These are phyloP conservation scores for Epinephelus cyanopodus DNA, from an alignment of 2,113 vertebrate genomes.

Conservation along the genomic window DNA sequence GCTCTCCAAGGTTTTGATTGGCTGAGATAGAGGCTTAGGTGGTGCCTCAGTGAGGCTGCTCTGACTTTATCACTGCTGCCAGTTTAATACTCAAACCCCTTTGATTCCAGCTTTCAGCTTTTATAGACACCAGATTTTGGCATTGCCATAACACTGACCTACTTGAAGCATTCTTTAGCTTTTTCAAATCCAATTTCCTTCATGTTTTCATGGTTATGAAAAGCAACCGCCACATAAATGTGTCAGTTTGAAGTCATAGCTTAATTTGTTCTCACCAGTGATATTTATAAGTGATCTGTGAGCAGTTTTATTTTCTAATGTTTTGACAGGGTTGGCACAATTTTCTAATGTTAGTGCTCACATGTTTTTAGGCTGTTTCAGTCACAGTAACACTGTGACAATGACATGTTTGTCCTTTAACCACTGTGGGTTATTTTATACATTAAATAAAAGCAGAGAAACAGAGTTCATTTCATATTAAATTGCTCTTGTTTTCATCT, in stretches of 20 bases:
- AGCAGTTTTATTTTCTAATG: slow-evolving; percentile 10
- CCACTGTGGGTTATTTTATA: neutral
- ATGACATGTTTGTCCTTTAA: neutral
- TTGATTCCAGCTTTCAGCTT: slow-evolving; percentile 56
- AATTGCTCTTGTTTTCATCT: neutral
- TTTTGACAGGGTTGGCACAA: neutral
- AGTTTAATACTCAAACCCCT: slow-evolving; percentile 49
- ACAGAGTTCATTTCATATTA: neutral
- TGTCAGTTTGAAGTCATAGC: slow-evolving; percentile 29
- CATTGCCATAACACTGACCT: slow-evolving; percentile 56
- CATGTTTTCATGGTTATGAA: slow-evolving; percentile 49
- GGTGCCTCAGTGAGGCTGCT: slow-evolving; percentile 36
- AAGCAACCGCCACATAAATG: slow-evolving; percentile 24
- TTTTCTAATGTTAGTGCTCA: neutral
- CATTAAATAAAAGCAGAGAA: neutral
- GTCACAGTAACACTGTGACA: neutral
- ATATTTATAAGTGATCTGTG: slow-evolving; percentile 4
- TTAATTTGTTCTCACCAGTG: slow-evolving; percentile 13
- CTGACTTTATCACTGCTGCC: slow-evolving; percentile 49
- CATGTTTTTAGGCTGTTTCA: neutral
- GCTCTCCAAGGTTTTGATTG: slow-evolving; percentile 36
- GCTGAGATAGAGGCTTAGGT: slow-evolving; percentile 58
- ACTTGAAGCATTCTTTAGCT: slow-evolving; percentile 51
- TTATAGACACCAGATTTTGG: slow-evolving; percentile 53
- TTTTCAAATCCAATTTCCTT: slow-evolving; percentile 46